phyloP scores from a whole-genome alignment of 2,797 vertebrate genomes.

The Babyrousa celebensis region DNA sequence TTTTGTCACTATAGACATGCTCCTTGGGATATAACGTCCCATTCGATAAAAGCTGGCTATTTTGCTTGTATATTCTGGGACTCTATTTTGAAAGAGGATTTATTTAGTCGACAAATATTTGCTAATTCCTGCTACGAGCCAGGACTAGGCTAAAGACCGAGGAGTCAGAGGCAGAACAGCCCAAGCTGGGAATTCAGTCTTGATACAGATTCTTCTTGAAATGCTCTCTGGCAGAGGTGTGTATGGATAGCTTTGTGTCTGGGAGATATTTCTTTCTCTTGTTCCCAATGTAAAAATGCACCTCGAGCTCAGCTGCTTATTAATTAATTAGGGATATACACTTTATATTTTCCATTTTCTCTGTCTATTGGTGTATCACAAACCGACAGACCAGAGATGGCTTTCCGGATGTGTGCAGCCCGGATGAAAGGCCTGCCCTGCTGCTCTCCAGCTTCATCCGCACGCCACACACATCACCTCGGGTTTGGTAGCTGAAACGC shows the following conservation, averaged over 20 bases:
- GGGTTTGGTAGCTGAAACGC: background rate
- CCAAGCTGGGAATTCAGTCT: background rate
- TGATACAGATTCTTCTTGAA: background rate
- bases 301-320: background rate
- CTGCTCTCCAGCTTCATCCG: background rate
- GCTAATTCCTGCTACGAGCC: background rate
- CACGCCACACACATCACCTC: rapidly evolving
- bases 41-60: background rate
- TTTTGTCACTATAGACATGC: background rate
- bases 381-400: background rate
- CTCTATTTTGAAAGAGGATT: background rate
- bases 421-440: background rate
- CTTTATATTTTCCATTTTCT: background rate
- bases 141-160: background rate
- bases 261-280: background rate
- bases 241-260: background rate
- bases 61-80: background rate
- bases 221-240: too few species aligned
- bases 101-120: slow-evolving; percentile 37
- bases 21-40: background rate
- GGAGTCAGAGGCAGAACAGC: background rate
- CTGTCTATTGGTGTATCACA: background rate
- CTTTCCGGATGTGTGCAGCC: rapidly evolving
- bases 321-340: background rate
- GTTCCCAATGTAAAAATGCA: background rate